Evolutionary conservation across 2,888 invertebrate genomes (phyloP).

Genomic region (Muscina levida): DNA sequence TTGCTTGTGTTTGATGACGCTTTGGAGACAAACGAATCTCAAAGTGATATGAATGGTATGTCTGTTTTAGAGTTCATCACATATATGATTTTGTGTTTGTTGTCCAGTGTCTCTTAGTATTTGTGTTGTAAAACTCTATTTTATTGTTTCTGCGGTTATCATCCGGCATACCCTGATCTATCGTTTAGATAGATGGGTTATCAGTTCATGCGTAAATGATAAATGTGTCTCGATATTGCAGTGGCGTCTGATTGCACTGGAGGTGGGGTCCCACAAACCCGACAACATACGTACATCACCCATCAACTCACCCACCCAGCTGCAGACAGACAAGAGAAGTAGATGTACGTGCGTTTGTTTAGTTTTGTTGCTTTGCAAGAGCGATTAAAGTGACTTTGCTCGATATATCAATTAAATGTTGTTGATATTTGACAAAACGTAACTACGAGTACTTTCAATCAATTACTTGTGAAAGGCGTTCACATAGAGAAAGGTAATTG

Average conservation of each 20-base stretch:
- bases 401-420: constrained; percentile 32
- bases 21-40: not conserved
- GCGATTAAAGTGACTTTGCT: not conserved
- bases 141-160: constrained; percentile 39
- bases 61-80: not conserved
- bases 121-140: constrained; percentile 17
- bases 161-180: not conserved
- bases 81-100: constrained; percentile 1
- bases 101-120: not conserved
- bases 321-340: not conserved
- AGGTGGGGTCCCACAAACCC: not conserved
- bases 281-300: not conserved
- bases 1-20: constrained; percentile 1
- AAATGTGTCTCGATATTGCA: constrained; percentile 46
- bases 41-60: not conserved
- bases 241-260: not conserved
- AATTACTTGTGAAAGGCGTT: not conserved
- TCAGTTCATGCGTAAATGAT: constrained; percentile 66
- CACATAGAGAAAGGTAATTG: no score
- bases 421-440: constrained; percentile 27
- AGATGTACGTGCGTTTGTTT: not conserved
- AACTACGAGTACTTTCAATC: constrained; percentile 1
- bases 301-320: no score
- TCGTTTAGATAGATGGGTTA: constrained; percentile 44
- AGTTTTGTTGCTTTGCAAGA: not conserved